A percentile compares a stretch with the other conserved stretches of the same genome.
Evolutionary conservation across 2,113 vertebrate species (phyloP).

Genomic region (Riparia riparia): DNA sequence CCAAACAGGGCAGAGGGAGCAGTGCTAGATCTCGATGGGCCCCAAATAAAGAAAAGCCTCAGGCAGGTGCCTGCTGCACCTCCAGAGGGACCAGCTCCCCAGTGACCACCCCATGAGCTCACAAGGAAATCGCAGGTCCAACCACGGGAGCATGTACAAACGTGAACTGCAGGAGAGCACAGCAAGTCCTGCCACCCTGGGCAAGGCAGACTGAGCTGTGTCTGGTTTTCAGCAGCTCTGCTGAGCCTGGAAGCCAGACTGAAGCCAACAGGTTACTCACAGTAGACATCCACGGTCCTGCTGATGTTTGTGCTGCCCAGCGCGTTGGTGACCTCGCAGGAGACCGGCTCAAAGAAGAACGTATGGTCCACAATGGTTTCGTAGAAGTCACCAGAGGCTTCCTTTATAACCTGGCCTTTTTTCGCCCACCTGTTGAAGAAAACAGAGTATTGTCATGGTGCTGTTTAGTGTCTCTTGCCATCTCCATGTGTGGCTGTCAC

Average conservation of each 20-base stretch:
- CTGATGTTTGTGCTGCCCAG: constrained; percentile 97
- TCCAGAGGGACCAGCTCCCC: not conserved
- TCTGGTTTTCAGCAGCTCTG: not conserved
- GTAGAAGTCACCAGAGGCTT: constrained; percentile 90
- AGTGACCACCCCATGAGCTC: fast-evolving
- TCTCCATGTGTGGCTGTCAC: fast-evolving
- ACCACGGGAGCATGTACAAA: fast-evolving
- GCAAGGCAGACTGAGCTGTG: not conserved
- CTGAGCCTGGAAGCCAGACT: not conserved
- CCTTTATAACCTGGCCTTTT: constrained; percentile 91
- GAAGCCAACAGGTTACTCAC: constrained; percentile 76
- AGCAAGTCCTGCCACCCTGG: not conserved
- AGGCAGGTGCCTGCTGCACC: not conserved
- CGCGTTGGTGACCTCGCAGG: constrained; percentile 95
- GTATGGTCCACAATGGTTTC: constrained; percentile 94
- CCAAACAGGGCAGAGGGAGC: not conserved
- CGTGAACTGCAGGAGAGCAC: not conserved
- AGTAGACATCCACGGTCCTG: constrained; percentile 95
- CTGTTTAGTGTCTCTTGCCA: not conserved
- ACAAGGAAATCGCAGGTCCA: not conserved
- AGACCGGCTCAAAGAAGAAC: constrained; percentile 93
- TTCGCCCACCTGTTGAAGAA: constrained; percentile 90
- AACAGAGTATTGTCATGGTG: fast-evolving
- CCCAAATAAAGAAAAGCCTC: not conserved
- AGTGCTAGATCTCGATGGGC: not conserved